Evolutionary conservation across 2,888 invertebrate genomes (phyloP).

Genomic region (Dryobota labecula): DNA sequence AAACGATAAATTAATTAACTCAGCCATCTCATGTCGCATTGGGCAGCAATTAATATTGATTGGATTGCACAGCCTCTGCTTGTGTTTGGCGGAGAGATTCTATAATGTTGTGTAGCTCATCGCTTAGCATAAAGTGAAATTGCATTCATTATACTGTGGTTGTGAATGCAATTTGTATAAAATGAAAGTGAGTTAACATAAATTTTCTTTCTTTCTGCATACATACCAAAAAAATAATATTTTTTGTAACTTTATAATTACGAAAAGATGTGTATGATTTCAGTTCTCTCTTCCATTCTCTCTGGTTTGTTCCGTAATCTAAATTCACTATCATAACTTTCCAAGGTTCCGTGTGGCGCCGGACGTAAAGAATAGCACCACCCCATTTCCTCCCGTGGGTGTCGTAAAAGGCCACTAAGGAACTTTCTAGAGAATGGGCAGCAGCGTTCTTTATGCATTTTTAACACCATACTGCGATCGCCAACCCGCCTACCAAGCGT

Average conservation of each 20-base stretch:
- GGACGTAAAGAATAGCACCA: no score
- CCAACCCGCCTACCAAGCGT: no score
- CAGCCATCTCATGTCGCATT: conserved; percentile 29
- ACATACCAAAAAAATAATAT: no score
- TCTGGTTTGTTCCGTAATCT: background rate
- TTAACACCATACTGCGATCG: no score
- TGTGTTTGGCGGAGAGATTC: background rate
- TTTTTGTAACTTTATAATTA: background rate
- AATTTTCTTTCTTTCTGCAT: no score
- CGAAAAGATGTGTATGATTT: background rate
- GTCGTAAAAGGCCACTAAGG: no score
- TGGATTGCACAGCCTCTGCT: conserved; percentile 22
- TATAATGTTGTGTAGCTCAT: conserved; percentile 7
- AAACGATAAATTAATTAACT: conserved; percentile 33
- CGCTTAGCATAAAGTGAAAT: background rate
- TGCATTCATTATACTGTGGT: background rate
- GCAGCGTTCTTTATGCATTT: no score
- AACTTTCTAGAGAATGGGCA: no score
- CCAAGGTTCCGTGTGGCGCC: no score
- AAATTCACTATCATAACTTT: background rate
- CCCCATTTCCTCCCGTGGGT: no score
- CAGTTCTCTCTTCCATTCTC: background rate
- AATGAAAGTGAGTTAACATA: background rate
- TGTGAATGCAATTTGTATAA: background rate
- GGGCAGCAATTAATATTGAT: conserved; percentile 39